Evolutionary conservation across 2,113 vertebrate genomes (phyloP).

Genomic region (Phalacrocorax brasilianus): DNA sequence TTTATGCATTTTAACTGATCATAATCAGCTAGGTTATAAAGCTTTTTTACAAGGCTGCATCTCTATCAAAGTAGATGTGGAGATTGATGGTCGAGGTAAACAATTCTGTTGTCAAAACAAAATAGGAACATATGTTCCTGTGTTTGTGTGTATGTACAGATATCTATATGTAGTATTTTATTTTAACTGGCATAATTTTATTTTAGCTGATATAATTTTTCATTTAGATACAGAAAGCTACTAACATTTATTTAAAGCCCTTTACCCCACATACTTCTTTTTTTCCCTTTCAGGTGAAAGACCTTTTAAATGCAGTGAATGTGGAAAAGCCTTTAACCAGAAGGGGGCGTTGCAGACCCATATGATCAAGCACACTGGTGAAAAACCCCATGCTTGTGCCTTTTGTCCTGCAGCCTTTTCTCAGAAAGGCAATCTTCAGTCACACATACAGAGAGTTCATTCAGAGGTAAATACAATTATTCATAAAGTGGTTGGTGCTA

Average conservation of each 20-base stretch:
- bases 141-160: background rate
- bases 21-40: background rate
- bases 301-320: conserved; percentile 91
- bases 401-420: conserved; percentile 97
- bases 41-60: background rate
- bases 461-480: conserved; percentile 84
- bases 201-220: background rate
- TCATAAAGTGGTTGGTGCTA: background rate
- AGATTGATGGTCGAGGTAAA: background rate
- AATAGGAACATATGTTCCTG: rapidly evolving
- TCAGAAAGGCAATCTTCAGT: conserved; percentile 97
- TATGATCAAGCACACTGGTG: conserved; percentile 96
- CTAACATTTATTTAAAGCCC: background rate
- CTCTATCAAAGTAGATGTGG: background rate
- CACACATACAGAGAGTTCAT: conserved; percentile 95
- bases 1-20: background rate
- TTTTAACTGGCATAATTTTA: background rate
- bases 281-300: conserved; percentile 82
- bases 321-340: conserved; percentile 98
- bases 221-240: background rate
- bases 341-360: conserved; percentile 99
- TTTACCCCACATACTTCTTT: background rate
- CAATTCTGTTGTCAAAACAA: background rate
- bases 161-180: background rate
- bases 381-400: conserved; percentile 95